These are phyloP conservation scores for Calosoma granatense DNA, from an alignment of 1,140 invertebrate genomes.

Conservation along the genomic window DNA sequence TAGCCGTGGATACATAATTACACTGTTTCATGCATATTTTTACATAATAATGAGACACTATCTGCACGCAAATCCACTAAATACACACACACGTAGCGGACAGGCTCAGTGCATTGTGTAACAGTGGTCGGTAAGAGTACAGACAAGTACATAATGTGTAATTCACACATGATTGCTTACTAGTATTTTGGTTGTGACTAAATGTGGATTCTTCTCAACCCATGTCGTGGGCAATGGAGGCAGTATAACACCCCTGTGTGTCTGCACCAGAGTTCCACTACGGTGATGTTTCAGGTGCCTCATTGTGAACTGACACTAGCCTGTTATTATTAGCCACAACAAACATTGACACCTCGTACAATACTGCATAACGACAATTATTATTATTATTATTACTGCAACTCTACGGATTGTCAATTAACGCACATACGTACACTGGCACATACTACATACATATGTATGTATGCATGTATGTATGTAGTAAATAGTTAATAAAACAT, in stretches of 20 bases:
- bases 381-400: too few species aligned
- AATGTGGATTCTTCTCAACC: background rate
- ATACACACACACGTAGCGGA: too few species aligned
- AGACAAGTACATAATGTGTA: too few species aligned
- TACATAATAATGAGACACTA: too few species aligned
- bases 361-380: too few species aligned
- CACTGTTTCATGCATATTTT: too few species aligned
- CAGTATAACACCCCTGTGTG: background rate
- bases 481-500: background rate
- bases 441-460: background rate
- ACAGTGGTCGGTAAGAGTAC: too few species aligned
- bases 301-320: background rate
- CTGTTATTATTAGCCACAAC: background rate
- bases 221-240: background rate
- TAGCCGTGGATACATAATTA: too few species aligned
- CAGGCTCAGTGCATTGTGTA: too few species aligned
- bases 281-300: background rate
- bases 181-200: background rate
- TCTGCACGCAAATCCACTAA: too few species aligned
- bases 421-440: background rate
- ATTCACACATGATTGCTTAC: background rate
- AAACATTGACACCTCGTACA: too few species aligned
- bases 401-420: too few species aligned
- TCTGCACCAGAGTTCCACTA: background rate
- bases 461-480: background rate